Evolutionary conservation across 2,113 vertebrate species (phyloP), one percentile per base, ranked within the genome.

Genomic region (Tychaedon coryphoeus): DNA sequence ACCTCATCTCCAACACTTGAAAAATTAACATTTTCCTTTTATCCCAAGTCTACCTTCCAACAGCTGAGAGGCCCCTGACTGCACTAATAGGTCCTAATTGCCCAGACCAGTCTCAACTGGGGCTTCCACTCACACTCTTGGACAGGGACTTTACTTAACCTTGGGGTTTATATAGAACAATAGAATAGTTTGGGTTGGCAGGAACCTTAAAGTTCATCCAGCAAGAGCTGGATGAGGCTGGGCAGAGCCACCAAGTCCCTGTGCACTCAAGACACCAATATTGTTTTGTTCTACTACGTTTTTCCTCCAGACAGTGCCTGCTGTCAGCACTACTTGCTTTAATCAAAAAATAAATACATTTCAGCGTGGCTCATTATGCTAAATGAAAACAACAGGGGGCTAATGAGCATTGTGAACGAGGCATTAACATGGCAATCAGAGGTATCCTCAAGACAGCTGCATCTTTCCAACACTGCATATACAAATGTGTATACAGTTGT

Each of bases 371-470:
- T 94, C 67, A 78, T 97, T 94, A 94, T 89, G 79, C 88, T 90
- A 91, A 96, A 95, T 92, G 77, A 94, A 95, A 81, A 69, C 86
- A 97, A 75, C 53, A 82, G 88, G 86, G 47, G 65, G 42, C 90
- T 96, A 95, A 96, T 76, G 92, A 97, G 91, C 66, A 94, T 60
- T 87, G 90, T 90, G 86, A 95, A 81, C 42, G 16, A 94, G 74
- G 72, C 43, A 89, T 79, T 84, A 76, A 78, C 19, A 16, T 50
- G 45, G 84, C 89, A 96, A 73, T 95, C 88, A 90, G n/a, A 76
- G 22, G 54, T 80, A 92, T 80, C 84, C 91, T 87, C 40, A 73
- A 60, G 70, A 73, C 60, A 86, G 40, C 54, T 94, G n/a, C 62
- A 75, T 88, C 40, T 86, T 95, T 62, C 0, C 5, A 95, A 85